Evolutionary conservation across 2,888 invertebrate genomes (phyloP).

Genomic region (Mesochorus sp.): DNA sequence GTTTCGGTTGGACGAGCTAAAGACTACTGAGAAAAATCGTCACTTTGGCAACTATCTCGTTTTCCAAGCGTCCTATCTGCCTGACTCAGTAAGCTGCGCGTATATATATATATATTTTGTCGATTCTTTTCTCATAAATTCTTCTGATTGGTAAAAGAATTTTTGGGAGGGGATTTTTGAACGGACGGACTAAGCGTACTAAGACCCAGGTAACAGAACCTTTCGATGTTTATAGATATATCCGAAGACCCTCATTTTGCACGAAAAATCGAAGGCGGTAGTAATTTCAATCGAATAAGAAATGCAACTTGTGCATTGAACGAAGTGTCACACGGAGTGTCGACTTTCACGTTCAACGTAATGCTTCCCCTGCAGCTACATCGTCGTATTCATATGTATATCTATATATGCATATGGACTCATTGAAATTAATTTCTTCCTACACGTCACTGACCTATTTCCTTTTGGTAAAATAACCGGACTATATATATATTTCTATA

Average conservation of each 20-base stretch:
- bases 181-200: too few relatives aligned
- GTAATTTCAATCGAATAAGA: conserved; percentile 42
- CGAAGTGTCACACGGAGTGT: conserved; percentile 41
- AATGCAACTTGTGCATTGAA: conserved; percentile 7
- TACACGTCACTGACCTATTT: conserved; percentile 38
- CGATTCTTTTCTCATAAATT: conserved; percentile 5
- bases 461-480: not conserved
- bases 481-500: not conserved
- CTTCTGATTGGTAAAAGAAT: conserved; percentile 37
- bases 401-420: not conserved
- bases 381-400: too few relatives aligned
- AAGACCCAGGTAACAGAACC: too few relatives aligned
- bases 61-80: conserved; percentile 32
- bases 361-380: not conserved
- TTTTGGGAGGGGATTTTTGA: too few relatives aligned
- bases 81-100: conserved; percentile 28
- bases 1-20: too few relatives aligned
- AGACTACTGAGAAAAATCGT: conserved; percentile 31
- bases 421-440: conserved; percentile 24
- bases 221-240: not conserved
- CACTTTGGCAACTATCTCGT: conserved; percentile 29
- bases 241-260: not conserved
- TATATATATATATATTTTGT: too few relatives aligned
- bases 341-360: conserved; percentile 45
- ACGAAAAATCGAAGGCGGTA: conserved; percentile 11